These are phyloP conservation scores for Mimachlamys varia DNA, from an alignment of 2,888 invertebrate species.

Conservation along the genomic window DNA sequence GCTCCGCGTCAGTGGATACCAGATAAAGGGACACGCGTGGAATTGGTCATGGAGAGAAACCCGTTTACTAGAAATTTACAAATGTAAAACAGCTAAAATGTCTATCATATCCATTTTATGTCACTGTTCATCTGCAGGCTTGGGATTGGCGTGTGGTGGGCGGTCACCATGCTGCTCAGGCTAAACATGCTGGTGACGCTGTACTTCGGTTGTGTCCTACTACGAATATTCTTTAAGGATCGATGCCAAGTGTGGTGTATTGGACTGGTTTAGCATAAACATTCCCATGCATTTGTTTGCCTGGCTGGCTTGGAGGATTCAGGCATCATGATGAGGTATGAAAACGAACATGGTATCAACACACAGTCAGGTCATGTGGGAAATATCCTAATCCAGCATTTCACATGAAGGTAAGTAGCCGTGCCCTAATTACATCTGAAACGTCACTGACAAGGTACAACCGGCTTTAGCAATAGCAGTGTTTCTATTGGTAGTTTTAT, in stretches of 20 bases:
- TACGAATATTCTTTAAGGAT: neutral
- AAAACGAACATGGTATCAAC: neutral
- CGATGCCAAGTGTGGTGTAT: neutral
- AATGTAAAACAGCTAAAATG: no score
- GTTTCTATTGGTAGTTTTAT: neutral
- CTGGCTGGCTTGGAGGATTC: neutral
- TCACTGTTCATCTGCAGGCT: no score
- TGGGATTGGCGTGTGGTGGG: neutral
- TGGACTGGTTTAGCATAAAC: neutral
- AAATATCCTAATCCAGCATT: neutral
- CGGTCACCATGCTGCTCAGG: neutral
- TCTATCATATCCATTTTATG: no score
- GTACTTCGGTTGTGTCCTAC: neutral
- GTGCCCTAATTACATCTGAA: neutral
- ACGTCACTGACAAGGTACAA: neutral
- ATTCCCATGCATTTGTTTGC: slow-evolving; percentile 11
- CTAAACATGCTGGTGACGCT: neutral
- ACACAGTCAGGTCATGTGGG: neutral
- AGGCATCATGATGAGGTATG: neutral
- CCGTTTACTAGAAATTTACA: no score
- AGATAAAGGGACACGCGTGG: no score
- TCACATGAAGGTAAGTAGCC: neutral
- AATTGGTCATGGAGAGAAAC: no score
- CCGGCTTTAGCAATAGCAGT: neutral
- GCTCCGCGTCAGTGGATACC: no score